phyloP scores from a whole-genome alignment of 2,113 vertebrate genomes.

The Barbus barbus region DNA sequence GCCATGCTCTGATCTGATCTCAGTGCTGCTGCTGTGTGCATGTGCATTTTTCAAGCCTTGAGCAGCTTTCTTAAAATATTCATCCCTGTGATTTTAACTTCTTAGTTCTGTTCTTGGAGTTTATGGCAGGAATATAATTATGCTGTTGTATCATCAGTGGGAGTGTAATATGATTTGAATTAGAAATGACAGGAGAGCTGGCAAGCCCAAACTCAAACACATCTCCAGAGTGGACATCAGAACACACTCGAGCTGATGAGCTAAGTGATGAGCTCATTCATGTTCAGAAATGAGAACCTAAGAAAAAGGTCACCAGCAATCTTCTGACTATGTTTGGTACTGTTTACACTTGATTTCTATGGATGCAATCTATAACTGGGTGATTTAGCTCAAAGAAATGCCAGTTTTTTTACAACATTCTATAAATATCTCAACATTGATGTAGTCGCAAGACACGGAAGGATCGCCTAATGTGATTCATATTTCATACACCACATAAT shows the following conservation, averaged over 20 bases:
- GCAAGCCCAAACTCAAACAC: not conserved
- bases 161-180: conserved; percentile 40
- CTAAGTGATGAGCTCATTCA: not conserved
- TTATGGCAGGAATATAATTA: conserved; percentile 15
- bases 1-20: not conserved
- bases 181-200: conserved; percentile 18
- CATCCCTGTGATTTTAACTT: not conserved
- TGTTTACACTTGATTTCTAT: not conserved
- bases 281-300: not conserved
- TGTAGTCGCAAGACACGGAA: not conserved
- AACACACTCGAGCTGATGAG: not conserved
- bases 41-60: not conserved
- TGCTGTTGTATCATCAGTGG: conserved; percentile 1
- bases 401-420: not conserved
- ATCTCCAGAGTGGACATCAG: not conserved
- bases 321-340: conserved; percentile 10
- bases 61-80: not conserved
- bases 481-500: not conserved
- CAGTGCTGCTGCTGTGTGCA: not conserved
- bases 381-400: not conserved
- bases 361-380: not conserved
- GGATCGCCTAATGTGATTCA: not conserved
- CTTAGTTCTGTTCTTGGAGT: conserved; percentile 28
- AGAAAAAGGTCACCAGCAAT: not conserved
- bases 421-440: not conserved